Conservation (phyloP, 2,113 vertebrate species). For the Butastur rufipennis region DNA sequence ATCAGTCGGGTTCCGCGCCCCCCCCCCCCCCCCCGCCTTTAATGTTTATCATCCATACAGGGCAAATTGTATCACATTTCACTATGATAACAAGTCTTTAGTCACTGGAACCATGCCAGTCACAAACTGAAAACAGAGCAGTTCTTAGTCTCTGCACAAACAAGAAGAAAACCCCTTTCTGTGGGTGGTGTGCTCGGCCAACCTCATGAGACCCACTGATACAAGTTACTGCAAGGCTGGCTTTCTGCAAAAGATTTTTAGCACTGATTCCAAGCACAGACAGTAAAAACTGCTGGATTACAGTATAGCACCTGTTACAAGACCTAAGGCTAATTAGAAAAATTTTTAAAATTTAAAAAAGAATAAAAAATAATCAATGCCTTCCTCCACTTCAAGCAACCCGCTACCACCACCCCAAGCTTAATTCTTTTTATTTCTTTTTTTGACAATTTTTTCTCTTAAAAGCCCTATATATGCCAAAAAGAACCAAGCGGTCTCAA, state of each 20-base stretch:
- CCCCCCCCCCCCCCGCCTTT: not conserved
- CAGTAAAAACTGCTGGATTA: not conserved
- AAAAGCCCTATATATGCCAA: not conserved
- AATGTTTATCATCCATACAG: not conserved
- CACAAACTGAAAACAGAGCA: not conserved
- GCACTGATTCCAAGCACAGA: not conserved
- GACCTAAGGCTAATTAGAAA: not conserved
- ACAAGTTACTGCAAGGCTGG: not conserved
- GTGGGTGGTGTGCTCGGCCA: not conserved
- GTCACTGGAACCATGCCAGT: not conserved
- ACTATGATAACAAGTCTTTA: not conserved
- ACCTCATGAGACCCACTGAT: not conserved
- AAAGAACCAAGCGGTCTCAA: not conserved
- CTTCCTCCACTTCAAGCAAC: not conserved
- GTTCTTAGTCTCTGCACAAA: not conserved
- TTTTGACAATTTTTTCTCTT: not conserved
- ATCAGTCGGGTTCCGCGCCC: not conserved
- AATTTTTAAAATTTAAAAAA: not conserved
- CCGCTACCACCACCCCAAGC: not conserved
- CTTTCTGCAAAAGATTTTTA: not conserved
- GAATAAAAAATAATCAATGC: not conserved
- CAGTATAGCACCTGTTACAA: not conserved
- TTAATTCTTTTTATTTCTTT: not conserved
- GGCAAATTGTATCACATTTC: not conserved
- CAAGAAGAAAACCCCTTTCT: not conserved